Evolutionary conservation across 2,797 vertebrate genomes (phyloP).

Genomic region (Notoglanidium macrostoma): DNA sequence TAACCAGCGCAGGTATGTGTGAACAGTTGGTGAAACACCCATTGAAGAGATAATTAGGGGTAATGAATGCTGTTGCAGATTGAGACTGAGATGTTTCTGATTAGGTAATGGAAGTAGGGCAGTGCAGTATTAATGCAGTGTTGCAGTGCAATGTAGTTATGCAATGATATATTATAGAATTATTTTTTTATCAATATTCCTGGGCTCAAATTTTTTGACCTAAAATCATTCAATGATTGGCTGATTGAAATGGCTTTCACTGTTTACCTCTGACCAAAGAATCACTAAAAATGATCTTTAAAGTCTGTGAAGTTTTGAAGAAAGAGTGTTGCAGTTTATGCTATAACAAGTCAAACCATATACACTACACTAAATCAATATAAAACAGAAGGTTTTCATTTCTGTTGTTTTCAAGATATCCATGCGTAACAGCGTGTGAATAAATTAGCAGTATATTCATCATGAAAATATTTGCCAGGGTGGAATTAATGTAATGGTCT

Average conservation of each 20-base stretch:
- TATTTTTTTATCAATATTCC: neutral
- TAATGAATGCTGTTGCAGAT: slow-evolving; percentile 1
- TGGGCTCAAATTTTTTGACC: neutral
- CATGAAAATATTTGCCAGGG: neutral
- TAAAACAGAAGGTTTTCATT: neutral
- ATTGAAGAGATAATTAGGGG: slow-evolving; percentile 6
- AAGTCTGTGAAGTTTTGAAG: neutral
- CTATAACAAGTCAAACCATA: neutral
- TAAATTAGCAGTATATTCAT: neutral
- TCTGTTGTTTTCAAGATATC: neutral
- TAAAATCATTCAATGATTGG: neutral
- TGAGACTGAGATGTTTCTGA: neutral
- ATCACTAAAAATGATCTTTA: neutral
- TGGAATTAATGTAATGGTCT: neutral
- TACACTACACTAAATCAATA: neutral
- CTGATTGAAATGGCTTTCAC: neutral
- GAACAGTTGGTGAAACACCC: slow-evolving; percentile 5
- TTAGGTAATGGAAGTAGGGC: neutral
- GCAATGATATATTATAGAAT: slow-evolving; percentile 4
- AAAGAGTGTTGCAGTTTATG: neutral
- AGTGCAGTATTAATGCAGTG: neutral
- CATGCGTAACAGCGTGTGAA: neutral
- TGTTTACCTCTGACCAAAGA: neutral
- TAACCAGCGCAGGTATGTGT: neutral
- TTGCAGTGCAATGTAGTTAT: slow-evolving; percentile 13